Evolutionary conservation across 2,888 invertebrate species (phyloP), one percentile per base, ranked within the genome.

Genomic region (Drosophila mulleri): DNA sequence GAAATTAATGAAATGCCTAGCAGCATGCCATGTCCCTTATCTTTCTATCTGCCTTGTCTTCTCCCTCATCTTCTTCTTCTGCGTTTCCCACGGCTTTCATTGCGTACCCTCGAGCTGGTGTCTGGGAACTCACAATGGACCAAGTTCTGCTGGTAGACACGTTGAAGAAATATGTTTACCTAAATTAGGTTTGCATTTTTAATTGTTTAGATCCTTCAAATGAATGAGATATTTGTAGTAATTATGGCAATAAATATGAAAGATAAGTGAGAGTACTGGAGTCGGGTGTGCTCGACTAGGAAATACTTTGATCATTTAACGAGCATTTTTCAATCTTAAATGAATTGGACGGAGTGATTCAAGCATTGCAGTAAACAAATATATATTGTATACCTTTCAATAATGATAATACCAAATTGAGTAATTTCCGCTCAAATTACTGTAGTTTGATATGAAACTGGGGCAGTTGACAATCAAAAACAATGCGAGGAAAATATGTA

Each of bases 1-100:
- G 53, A 72, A 78, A 84, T 81, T 87, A 84, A 83, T 83, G 68
- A 81, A 87, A 84, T 85, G 84, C 80, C 87, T 77, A 70, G 58
- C 77, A 75, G 80, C 84, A 84, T 82, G 87, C 82, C 57, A 84
- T 54, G 67, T 53, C 12, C 39, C 48, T 35, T 29, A 32, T 50
- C 48, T 6, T 29, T 18, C 32, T 18, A 39, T 63, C 54, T 63
- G 37, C 9, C 23, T 39, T 23, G 20, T 35, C 35, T 18, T 12
- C 12, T 20, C 5, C 42, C 18, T 18, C 42, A 5, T 41, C 7
- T n/a, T 12, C 20, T 14, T 20, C 20, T 14, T 20, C 50, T 48
- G 7, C 8, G 4, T 42, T 41, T 65, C 42, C 41, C 23, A n/a
- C 53, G 32, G 39, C 29, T 12, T 65, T 56, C 48, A 59, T 58